Base-by-base conservation (phyloP, 2,113 vertebrate species). In the Progne subis region DNA sequence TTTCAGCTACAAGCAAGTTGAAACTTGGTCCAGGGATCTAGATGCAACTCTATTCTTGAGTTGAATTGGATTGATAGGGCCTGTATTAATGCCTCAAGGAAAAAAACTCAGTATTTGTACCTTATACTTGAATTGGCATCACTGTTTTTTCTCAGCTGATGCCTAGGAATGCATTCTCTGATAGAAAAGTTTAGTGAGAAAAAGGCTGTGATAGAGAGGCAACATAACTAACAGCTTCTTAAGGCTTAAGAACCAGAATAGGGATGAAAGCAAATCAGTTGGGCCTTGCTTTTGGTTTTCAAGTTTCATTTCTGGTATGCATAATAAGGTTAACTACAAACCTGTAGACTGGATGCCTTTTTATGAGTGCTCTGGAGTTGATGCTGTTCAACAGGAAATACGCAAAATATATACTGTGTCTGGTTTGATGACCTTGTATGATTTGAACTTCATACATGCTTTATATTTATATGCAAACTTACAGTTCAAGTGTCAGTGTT, bases 351-450 rank as follows among this genome's bases (percentile, higher is more conserved):
- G 37, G 39, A 17, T 75, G 4, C 20, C 82, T 87, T 34, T 21
- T 78, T 84, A 25, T 2, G 46, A 13, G 14, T 78, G 31, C 64
- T 93, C 19, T 18, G 39, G 41, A 91, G 46, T 18, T 65, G 68
- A 88, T 70, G 52, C 18, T 39, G 11, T 92, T 78, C 32, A 47
- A 39, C 39, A 28, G 46, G 63, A 77, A 90, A 80, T 34, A 49
- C 0, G 1, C 16, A 49, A 41, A 65, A 60, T 72, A 39, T 0
- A 2, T 16, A 2, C n/a, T 49, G 9, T 68, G 19, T 80, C 32
- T 50, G 43, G 47, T 63, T 70, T 47, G n/a, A 19, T 82, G 72
- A 10, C 63, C 18, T 82, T 7, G 5, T 47, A 4, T 47, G 24
- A 39, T 72, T 82, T 75, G 47, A 11, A 31, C 24, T 77, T 69